Evolutionary conservation across 1,140 invertebrate genomes (phyloP), one percentile per base, ranked within the genome.

Genomic region (Tetraneura akinire): DNA sequence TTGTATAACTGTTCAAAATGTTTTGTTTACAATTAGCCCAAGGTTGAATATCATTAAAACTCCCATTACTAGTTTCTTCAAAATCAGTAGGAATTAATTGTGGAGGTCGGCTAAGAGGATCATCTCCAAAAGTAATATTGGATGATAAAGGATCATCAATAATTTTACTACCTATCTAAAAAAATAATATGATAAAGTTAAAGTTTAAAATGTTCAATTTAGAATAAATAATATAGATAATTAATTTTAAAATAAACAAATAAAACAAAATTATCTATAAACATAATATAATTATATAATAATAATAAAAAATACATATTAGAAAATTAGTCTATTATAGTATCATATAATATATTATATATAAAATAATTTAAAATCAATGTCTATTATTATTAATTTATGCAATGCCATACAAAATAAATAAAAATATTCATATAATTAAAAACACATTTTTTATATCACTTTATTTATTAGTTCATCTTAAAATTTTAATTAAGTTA

Each of bases 11-110:
- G 21, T 78, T 78, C 26, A 78, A 60, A 84, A 73, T 83, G 82
- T 82, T 84, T 81, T 82, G 85, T 84, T 85, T 83, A 18, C 53
- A 82, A 84, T 66, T 85, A 83, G 13, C 81, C 82, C 18, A 84
- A 82, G 21, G 81, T 81, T 23, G 84, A 83, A 26, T 18, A 18
- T 78, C 81, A 57, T 49, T 64, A 82, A 16, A 80, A 81, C 1
- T 83, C 82, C n/a, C 80, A 82, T 42, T 45, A 57, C 23, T 14
- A 11, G 18, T 66, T 42, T 80, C 49, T 23, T 70, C 76, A 62
- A 78, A 78, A 60, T 60, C 74, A 13, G 55, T 18, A 23, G 74
- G 74, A 45, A 47, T 78, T 47, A 78, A 60, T 29, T 78, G 74
- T 1, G 37, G 37, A 23, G 74, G 74, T 45, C 74, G 74, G 26